Evolutionary conservation across 2,888 invertebrate genomes (phyloP).

Genomic region (Siphonodentalium dalli): DNA sequence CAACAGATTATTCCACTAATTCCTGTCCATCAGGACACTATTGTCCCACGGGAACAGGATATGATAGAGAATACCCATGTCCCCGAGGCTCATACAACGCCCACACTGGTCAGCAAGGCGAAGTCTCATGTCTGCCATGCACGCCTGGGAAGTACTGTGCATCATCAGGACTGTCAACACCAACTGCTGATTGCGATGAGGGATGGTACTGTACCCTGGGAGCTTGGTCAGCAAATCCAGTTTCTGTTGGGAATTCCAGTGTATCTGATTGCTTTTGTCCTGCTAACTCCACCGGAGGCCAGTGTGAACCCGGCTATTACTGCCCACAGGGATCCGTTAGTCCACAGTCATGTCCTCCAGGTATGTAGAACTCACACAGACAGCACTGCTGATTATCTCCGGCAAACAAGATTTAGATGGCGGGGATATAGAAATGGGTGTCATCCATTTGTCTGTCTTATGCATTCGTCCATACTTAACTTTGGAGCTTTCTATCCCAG

Average conservation of each 20-base stretch:
- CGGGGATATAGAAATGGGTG: not conserved
- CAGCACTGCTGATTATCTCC: too few species aligned
- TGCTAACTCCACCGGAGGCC: slow-evolving; percentile 54
- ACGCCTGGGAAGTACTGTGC: slow-evolving; percentile 55
- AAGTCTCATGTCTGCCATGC: slow-evolving; percentile 54
- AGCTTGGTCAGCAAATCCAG: slow-evolving; percentile 52
- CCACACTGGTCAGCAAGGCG: slow-evolving; percentile 39
- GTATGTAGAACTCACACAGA: slow-evolving; percentile 28
- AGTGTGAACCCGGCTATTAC: slow-evolving; percentile 53
- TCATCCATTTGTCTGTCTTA: too few species aligned
- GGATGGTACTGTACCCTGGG: slow-evolving; percentile 61
- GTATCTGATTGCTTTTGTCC: slow-evolving; percentile 49
- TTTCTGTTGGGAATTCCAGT: slow-evolving; percentile 52
- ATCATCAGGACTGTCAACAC: slow-evolving; percentile 39
- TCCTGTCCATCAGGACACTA: slow-evolving; percentile 52
- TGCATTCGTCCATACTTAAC: too few species aligned
- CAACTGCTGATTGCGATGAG: slow-evolving; percentile 45
- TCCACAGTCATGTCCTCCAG: slow-evolving; percentile 51
- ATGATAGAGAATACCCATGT: slow-evolving; percentile 51
- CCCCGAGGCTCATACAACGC: slow-evolving; percentile 50
- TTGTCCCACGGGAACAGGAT: slow-evolving; percentile 46
- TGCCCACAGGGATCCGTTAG: slow-evolving; percentile 56
- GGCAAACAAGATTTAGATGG: not conserved
- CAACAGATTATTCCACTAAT: slow-evolving; percentile 36
- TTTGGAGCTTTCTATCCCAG: too few species aligned